phyloP scores from a whole-genome alignment of 2,113 vertebrate species.

The Etheostoma spectabile region DNA sequence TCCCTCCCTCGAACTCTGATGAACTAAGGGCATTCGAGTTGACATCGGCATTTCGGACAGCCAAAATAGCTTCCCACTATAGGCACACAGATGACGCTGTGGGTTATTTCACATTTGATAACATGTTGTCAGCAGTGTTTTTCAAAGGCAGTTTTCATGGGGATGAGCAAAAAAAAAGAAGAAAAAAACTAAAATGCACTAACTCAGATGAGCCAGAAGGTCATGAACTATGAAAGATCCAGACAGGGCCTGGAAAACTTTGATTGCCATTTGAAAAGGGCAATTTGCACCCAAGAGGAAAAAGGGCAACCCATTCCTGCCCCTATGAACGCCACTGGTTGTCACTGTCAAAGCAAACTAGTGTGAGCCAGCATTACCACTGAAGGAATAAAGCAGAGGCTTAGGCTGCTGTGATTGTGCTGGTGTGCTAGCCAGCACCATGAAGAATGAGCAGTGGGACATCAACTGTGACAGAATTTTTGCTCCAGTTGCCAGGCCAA shows the following conservation, averaged over 20 bases:
- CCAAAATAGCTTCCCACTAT: conserved; percentile 48
- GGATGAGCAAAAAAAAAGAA: conserved; percentile 35
- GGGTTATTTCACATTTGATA: conserved; percentile 61
- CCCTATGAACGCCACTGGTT: conserved; percentile 58
- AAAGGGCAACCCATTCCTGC: conserved; percentile 66
- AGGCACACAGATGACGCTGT: conserved; percentile 39
- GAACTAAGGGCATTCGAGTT: conserved; percentile 42
- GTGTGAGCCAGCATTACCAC: conserved; percentile 28
- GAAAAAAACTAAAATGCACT: conserved; percentile 33
- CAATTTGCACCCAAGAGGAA: conserved; percentile 73
- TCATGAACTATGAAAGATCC: conserved; percentile 62
- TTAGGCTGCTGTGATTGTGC: conserved; percentile 36
- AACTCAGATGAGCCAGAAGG: conserved; percentile 54
- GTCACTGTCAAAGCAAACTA: conserved; percentile 66
- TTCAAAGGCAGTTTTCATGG: conserved; percentile 42
- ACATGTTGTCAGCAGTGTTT: conserved; percentile 50
- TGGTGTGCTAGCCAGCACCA: conserved; percentile 29
- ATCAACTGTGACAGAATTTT: conserved; percentile 46
- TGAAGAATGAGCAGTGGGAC: conserved; percentile 46
- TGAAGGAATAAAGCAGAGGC: conserved; percentile 42
- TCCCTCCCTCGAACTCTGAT: conserved; percentile 35
- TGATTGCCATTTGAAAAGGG: conserved; percentile 75
- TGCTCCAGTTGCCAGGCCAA: conserved; percentile 15
- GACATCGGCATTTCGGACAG: conserved; percentile 58
- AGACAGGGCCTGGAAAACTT: conserved; percentile 57